Conservation (phyloP, 1,140 invertebrate species). For the Aphelenchoides fujianensis region DNA sequence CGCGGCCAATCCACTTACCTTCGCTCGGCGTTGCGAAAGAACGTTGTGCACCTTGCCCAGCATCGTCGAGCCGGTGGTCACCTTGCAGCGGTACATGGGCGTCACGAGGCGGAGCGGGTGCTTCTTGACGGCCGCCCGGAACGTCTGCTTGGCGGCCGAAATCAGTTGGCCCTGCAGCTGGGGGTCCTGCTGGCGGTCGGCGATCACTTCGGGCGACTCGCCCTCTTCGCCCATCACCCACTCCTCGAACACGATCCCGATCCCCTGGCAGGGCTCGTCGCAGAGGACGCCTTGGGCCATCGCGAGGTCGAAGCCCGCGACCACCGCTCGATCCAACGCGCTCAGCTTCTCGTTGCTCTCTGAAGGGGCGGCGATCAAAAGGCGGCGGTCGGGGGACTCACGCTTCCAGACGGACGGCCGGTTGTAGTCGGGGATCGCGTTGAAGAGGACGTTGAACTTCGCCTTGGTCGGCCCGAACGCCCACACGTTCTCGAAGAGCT, state of each 20-base stretch:
- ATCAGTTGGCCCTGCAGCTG: slow-evolving; percentile 81
- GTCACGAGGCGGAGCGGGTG: slow-evolving; percentile 86
- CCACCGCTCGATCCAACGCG: slow-evolving; percentile 66
- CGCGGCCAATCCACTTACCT: slow-evolving; percentile 43
- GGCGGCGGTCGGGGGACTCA: no score
- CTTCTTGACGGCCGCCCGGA: slow-evolving; percentile 79
- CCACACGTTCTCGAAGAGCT: slow-evolving; percentile 75
- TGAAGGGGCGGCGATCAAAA: slow-evolving; percentile 21
- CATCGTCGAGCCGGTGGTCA: slow-evolving; percentile 85
- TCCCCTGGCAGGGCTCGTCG: slow-evolving; percentile 91
- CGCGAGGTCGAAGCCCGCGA: slow-evolving; percentile 91
- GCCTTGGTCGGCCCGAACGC: slow-evolving; percentile 82
- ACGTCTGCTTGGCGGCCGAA: slow-evolving; percentile 82
- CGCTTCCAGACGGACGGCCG: slow-evolving; percentile 64
- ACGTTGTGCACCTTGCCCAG: slow-evolving; percentile 90
- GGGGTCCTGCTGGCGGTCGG: slow-evolving; percentile 57
- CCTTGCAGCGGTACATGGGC: slow-evolving; percentile 92
- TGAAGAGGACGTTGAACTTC: slow-evolving; percentile 83
- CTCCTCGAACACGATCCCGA: slow-evolving; percentile 79
- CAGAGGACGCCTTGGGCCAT: slow-evolving; percentile 83
- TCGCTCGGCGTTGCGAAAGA: slow-evolving; percentile 80
- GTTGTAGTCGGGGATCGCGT: slow-evolving; percentile 67
- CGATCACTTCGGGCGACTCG: slow-evolving; percentile 39
- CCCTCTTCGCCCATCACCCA: slow-evolving; percentile 46
- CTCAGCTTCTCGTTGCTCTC: slow-evolving; percentile 23